Evolutionary conservation across 2,797 vertebrate species (phyloP).

Genomic region (Poecilia velifera): DNA sequence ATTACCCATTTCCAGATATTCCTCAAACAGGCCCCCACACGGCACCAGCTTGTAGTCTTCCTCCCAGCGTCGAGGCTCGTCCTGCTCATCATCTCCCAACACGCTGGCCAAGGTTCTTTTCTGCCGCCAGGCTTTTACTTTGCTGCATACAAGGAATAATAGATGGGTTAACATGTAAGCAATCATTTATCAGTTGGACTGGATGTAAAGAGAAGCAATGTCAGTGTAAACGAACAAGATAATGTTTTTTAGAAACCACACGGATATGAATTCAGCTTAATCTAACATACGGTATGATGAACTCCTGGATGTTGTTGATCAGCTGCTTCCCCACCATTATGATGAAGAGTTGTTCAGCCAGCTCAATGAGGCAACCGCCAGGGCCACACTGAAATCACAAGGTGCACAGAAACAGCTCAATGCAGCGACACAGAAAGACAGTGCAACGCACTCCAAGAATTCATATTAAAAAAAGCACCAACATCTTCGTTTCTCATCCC

Average conservation of each 20-base stretch:
- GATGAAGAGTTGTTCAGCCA: conserved; percentile 86
- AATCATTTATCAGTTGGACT: not conserved
- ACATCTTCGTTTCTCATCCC: conserved; percentile 86
- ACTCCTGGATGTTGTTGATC: conserved; percentile 85
- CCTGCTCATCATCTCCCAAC: conserved; percentile 61
- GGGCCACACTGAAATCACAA: conserved; percentile 78
- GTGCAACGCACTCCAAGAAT: not conserved
- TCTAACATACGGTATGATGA: conserved; percentile 79
- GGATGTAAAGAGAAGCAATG: not conserved
- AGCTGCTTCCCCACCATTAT: conserved; percentile 88
- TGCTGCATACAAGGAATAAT: conserved; percentile 63
- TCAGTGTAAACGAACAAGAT: not conserved
- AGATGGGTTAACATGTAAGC: not conserved
- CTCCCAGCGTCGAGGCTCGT: conserved; percentile 77
- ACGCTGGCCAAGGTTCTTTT: conserved; percentile 75
- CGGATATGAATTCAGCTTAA: not conserved
- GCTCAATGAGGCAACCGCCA: conserved; percentile 83
- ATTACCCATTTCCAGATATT: conserved; percentile 87
- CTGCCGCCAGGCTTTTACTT: conserved; percentile 84
- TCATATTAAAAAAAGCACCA: conserved; percentile 54
- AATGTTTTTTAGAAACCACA: not conserved
- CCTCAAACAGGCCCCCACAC: conserved; percentile 83
- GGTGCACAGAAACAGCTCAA: conserved; percentile 19
- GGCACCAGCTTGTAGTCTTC: conserved; percentile 83
- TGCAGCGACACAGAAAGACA: not conserved